Percentiles rank a stretch among this genome's conserved stretches.
Conservation (phyloP, 2,113 vertebrate species). For the Neodon shergylaensis region DNA sequence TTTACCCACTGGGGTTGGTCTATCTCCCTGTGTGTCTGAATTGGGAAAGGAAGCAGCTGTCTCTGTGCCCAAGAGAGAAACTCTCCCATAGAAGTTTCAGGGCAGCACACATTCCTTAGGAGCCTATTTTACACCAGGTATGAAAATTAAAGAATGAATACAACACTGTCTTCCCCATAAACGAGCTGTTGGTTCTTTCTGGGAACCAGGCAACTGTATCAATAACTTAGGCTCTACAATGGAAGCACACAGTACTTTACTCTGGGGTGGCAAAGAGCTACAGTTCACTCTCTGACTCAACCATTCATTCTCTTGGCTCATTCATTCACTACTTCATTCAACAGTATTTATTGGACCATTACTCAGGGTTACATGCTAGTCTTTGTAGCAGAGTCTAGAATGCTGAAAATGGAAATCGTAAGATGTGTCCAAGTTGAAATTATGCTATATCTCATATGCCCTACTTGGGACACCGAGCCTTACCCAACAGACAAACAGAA, state of each 20-base stretch:
- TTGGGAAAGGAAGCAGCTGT: background rate
- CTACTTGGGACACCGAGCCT: background rate
- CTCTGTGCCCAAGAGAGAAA: background rate
- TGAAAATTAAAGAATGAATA: conserved; percentile 31
- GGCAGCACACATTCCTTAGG: background rate
- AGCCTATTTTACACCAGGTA: background rate
- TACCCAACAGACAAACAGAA: background rate
- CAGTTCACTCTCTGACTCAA: background rate
- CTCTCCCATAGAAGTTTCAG: conserved; percentile 29
- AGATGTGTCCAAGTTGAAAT: background rate
- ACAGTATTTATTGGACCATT: background rate
- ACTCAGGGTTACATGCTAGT: background rate
- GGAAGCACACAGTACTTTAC: background rate
- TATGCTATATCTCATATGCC: background rate
- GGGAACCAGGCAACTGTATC: background rate
- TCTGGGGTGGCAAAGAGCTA: background rate
- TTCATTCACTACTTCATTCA: conserved; percentile 17
- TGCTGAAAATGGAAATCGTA: background rate
- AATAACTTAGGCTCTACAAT: background rate
- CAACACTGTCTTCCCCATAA: background rate
- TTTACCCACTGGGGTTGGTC: background rate
- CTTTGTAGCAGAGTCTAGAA: background rate
- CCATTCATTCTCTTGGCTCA: background rate
- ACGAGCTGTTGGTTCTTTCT: background rate
- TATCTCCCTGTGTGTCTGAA: background rate